phyloP scores from a whole-genome alignment of 2,888 invertebrate species.

The Aricia artaxerxes region DNA sequence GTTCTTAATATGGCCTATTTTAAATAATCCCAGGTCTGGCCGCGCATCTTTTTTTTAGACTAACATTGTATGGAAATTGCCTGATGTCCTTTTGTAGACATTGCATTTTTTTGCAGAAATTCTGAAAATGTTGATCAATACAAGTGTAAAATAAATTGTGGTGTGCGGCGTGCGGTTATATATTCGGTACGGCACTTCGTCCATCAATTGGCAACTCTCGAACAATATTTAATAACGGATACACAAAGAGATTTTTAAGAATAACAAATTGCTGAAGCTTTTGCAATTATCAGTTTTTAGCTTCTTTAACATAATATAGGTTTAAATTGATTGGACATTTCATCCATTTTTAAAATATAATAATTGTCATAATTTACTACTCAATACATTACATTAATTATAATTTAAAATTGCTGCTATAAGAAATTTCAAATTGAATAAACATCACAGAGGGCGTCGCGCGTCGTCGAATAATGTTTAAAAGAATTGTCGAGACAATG shows the following conservation, averaged over 20 bases:
- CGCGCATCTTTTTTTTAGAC: no score
- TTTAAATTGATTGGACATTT: neutral
- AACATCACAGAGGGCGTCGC: slow-evolving; percentile 37
- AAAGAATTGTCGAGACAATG: slow-evolving; percentile 32
- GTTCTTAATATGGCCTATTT: no score
- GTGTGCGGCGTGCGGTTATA: slow-evolving; percentile 2
- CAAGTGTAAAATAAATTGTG: neutral
- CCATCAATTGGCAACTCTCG: neutral
- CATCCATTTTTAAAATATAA: no score
- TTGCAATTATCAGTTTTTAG: neutral
- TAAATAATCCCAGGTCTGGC: no score
- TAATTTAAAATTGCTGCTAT: neutral
- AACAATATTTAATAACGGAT: slow-evolving; percentile 22
- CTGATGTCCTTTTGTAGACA: neutral
- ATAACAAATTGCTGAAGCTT: neutral
- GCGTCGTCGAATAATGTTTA: slow-evolving; percentile 46
- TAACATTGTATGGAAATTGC: no score
- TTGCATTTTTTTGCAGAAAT: neutral
- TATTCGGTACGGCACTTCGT: slow-evolving; percentile 5
- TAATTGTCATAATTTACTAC: neutral
- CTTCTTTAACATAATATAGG: neutral
- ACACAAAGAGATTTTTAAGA: neutral
- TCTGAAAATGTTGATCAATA: neutral
- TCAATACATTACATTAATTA: neutral
- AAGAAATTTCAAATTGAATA: slow-evolving; percentile 25